phyloP scores from a whole-genome alignment of 2,888 invertebrate species.

The Thysanoteuthis rhombus region DNA sequence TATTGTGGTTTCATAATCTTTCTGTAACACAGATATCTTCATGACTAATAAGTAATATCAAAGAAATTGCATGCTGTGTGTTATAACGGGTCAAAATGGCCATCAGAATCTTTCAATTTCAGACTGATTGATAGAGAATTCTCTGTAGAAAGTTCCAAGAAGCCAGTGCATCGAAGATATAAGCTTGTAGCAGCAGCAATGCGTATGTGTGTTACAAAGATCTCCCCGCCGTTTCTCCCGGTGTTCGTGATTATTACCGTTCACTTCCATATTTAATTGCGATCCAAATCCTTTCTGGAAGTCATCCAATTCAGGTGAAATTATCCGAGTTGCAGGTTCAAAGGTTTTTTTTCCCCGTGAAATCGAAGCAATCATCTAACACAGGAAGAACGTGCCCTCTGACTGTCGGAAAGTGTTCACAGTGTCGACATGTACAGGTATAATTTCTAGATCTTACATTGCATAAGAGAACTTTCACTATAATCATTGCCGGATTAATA shows the following conservation, averaged over 20 bases:
- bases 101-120: neutral
- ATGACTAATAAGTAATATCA: no score
- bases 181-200: neutral
- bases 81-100: neutral
- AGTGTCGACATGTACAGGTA: neutral
- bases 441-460: neutral
- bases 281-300: neutral
- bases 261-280: neutral
- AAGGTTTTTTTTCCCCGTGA: no score
- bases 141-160: neutral
- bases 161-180: neutral
- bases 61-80: no score
- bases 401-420: neutral
- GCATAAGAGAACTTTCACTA: neutral
- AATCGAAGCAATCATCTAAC: neutral
- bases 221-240: neutral
- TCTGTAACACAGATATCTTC: no score
- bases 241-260: neutral
- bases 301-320: neutral
- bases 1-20: no score
- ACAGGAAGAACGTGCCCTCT: neutral
- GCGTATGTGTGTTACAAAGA: neutral
- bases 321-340: neutral
- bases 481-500: no score
- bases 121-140: neutral